Conservation (phyloP, 2,797 vertebrate genomes). For the Scolopax bukidnonensis region DNA sequence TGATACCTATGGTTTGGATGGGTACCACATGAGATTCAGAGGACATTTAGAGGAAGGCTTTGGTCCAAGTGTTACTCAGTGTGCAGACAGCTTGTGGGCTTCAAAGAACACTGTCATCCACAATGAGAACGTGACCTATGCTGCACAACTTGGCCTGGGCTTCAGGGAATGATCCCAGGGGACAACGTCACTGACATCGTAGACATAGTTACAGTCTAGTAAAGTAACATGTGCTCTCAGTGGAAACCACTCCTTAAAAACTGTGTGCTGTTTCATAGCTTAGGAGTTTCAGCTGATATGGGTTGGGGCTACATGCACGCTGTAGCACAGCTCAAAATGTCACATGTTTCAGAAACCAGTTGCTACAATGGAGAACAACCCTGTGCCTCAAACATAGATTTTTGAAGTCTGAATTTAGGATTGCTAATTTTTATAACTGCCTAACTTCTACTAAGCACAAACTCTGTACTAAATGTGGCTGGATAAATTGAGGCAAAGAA, state of each 20-base stretch:
- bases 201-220: neutral
- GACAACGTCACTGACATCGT: neutral
- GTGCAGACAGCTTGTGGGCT: neutral
- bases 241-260: neutral
- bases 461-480: neutral
- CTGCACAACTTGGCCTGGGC: neutral
- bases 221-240: neutral
- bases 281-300: rapidly evolving
- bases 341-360: neutral
- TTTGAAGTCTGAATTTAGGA: neutral
- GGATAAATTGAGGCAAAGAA: neutral
- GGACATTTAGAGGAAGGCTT: neutral
- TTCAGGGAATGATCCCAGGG: neutral
- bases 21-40: neutral
- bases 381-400: neutral
- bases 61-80: neutral
- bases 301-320: neutral
- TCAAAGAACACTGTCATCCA: neutral
- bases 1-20: rapidly evolving
- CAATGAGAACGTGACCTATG: neutral
- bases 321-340: neutral
- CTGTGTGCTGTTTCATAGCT: neutral
- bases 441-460: neutral
- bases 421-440: neutral
- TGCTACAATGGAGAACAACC: neutral